phyloP scores from a whole-genome alignment of 2,797 vertebrate species.

The Erethizon dorsatum region DNA sequence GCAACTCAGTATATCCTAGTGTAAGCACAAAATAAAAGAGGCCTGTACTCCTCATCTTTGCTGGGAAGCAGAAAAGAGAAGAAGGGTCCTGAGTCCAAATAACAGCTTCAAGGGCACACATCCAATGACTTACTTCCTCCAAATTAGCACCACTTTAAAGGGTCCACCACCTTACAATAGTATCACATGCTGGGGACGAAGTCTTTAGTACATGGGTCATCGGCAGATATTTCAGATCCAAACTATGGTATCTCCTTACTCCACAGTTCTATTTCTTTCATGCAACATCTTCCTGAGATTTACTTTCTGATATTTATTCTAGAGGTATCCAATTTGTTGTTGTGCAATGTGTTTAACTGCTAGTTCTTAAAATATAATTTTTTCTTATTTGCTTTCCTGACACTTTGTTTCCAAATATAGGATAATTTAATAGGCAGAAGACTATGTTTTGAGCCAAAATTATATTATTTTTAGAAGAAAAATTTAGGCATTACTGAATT shows the following conservation, averaged over 20 bases:
- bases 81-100: background rate
- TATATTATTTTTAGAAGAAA: slow-evolving; percentile 66
- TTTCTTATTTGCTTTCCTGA: slow-evolving; percentile 4
- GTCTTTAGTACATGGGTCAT: background rate
- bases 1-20: background rate
- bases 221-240: background rate
- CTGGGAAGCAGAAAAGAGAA: background rate
- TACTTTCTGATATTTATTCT: slow-evolving; percentile 1
- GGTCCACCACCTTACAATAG: accelerated
- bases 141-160: background rate
- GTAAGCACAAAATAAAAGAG: background rate
- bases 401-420: slow-evolving; percentile 34
- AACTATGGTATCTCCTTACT: background rate
- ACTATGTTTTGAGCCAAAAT: slow-evolving; percentile 5
- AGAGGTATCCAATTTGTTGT: background rate
- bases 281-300: slow-evolving; percentile 17
- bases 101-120: no score
- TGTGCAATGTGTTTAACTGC: slow-evolving; percentile 12
- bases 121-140: background rate
- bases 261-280: slow-evolving; percentile 10
- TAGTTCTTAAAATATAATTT: background rate
- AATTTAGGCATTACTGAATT: slow-evolving; percentile 38
- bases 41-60: background rate
- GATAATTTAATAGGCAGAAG: slow-evolving; percentile 47
- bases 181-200: background rate